Evolutionary conservation across 30 jellyfish, hydroid and myxozoan genomes (phyloP).

Genomic region (Catostylus mosaicus): DNA sequence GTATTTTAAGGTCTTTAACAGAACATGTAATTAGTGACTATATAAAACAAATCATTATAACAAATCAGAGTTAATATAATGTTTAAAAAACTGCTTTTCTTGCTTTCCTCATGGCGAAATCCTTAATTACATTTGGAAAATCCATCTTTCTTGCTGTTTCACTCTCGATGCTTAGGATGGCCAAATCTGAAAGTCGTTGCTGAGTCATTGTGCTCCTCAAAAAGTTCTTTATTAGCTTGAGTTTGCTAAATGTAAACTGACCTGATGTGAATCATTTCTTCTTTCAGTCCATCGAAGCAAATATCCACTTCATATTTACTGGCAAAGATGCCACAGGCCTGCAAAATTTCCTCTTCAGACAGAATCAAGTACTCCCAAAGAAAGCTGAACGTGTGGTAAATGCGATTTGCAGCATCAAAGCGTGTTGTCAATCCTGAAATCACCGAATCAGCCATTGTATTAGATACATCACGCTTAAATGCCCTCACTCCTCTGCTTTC

Average conservation of each 20-base stretch:
- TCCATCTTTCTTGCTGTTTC: no score
- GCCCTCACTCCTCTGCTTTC: conserved; percentile 32
- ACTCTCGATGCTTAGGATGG: no score
- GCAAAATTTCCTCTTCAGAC: conserved; percentile 14
- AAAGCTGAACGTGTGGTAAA: conserved; percentile 3
- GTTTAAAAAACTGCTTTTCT: neutral
- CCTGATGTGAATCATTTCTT: neutral
- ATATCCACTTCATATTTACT: no score
- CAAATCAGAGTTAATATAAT: no score
- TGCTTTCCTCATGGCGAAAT: neutral
- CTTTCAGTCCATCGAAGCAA: no score
- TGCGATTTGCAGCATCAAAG: conserved; percentile 36
- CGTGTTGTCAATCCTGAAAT: conserved; percentile 30
- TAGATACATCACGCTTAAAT: conserved; percentile 45
- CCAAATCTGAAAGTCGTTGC: no score
- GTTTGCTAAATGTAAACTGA: neutral
- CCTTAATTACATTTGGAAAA: no score
- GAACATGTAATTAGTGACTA: no score
- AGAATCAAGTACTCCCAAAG: conserved; percentile 30
- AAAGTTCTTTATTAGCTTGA: neutral
- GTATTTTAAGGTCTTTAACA: no score
- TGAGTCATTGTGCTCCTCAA: no score
- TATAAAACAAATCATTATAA: no score
- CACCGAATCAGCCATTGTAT: conserved; percentile 4
- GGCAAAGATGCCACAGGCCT: no score